Evolutionary conservation across 1,140 invertebrate species (phyloP), one percentile per base, ranked within the genome.

Genomic region (Drosophila rhopaloa): DNA sequence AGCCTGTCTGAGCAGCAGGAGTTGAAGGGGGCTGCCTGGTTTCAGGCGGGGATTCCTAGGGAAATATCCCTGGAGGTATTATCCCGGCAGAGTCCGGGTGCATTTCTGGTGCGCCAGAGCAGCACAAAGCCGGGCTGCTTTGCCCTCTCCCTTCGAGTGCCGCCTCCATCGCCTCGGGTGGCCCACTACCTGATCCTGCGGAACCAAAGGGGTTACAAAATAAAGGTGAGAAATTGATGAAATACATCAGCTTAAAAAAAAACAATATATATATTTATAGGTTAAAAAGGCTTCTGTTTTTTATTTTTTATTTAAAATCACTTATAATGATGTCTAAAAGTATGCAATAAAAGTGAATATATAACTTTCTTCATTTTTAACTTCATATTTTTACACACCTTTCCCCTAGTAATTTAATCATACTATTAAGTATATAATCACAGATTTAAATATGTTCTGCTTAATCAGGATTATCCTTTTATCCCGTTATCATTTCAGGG

Each of bases 171-270:
- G 90, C 96, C 96, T 1, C 94, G 95, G 65, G 98, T 99, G 83
- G 97, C 98, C 56, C 98, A 99, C 94, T 99, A 99, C 93, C 94
- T 99, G 57, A 98, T 99, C 79, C 94, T 98, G 81, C 95, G 96
- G 76, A 98, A 97, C 40, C 96, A 96, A 83, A 96, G 97, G 93
- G 98, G 97, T 61, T 98, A 98, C 93, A 98, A 98, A 94, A 98
- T 99, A 80, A 99, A 99, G 95, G 98, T 98, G 93, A n/a, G 44
- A 1, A 41, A 6, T 41, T 9, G 6, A 44, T 38, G 4, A 11
- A 38, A 38, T 10, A 11, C 9, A 38, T 11, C 9, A 10, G 11
- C 7, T 8, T 32, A 8, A 32, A 32, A 7, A 6, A 2, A 24
- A 24, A 24, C 24, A 4, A 4, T 24, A 24, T 24, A 0, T 4